phyloP scores from a whole-genome alignment of 2,888 invertebrate species.

The Geotrupes spiniger region DNA sequence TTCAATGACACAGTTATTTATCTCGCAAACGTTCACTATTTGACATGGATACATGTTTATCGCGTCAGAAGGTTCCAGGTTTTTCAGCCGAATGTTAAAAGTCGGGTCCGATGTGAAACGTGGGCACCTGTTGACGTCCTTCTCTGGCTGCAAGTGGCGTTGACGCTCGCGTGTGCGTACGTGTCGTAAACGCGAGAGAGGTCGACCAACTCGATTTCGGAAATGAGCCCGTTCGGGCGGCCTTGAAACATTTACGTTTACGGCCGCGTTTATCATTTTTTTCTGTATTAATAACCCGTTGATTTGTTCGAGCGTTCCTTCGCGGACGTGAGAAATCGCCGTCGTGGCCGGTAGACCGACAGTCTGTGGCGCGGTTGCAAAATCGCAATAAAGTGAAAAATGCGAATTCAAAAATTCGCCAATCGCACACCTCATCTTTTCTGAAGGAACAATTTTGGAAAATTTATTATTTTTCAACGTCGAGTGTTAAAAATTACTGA shows the following conservation, averaged over 20 bases:
- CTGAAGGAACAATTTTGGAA: too few relatives aligned
- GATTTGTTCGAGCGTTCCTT: neutral
- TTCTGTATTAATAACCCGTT: constrained; percentile 1
- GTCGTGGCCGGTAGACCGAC: too few relatives aligned
- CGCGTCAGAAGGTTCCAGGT: constrained; percentile 25
- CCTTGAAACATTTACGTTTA: constrained; percentile 21
- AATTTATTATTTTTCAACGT: too few relatives aligned
- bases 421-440: too few relatives aligned
- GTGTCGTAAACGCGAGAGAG: constrained; percentile 13
- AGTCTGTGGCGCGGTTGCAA: too few relatives aligned
- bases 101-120: constrained; percentile 20
- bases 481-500: too few relatives aligned
- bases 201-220: constrained; percentile 22
- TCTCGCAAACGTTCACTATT: constrained; percentile 30
- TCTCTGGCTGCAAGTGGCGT: constrained; percentile 8
- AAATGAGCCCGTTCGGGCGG: constrained; percentile 18
- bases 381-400: too few relatives aligned
- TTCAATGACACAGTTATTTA: constrained; percentile 1
- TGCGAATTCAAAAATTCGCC: too few relatives aligned
- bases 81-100: constrained; percentile 27
- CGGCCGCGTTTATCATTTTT: constrained; percentile 16
- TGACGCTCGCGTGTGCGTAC: constrained; percentile 3
- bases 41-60: constrained; percentile 37
- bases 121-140: constrained; percentile 27
- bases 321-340: too few relatives aligned